Percentiles rank a stretch among this genome's conserved stretches.
Evolutionary conservation across 2,888 invertebrate genomes (phyloP).

Genomic region (Tetragonula carbonaria): DNA sequence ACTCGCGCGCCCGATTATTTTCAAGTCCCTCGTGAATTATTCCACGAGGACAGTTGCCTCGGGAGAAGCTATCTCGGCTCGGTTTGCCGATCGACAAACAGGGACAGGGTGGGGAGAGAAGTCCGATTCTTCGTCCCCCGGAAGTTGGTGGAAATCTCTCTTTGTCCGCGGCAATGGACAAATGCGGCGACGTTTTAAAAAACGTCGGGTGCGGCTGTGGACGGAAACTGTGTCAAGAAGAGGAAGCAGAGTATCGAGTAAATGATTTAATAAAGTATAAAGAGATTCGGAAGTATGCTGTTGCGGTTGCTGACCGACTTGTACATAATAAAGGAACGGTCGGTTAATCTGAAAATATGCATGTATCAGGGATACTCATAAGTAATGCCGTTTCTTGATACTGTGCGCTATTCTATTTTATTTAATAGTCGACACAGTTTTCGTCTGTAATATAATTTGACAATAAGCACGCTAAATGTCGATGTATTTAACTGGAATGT

Average conservation of each 20-base stretch:
- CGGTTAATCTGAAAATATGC: too few relatives aligned
- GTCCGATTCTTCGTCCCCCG: background rate
- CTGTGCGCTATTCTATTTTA: too few relatives aligned
- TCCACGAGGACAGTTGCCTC: background rate
- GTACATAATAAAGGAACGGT: too few relatives aligned
- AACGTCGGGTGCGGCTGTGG: background rate
- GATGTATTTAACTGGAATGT: too few relatives aligned
- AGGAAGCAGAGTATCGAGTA: background rate
- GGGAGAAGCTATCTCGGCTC: background rate
- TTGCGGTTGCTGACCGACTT: too few relatives aligned
- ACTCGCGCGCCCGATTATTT: constrained; percentile 6
- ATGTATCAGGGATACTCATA: too few relatives aligned
- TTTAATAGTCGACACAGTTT: too few relatives aligned
- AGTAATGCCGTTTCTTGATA: too few relatives aligned
- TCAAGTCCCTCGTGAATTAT: constrained; percentile 9
- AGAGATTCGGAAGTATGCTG: background rate
- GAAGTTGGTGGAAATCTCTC: background rate
- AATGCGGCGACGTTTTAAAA: background rate
- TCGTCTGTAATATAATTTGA: too few relatives aligned
- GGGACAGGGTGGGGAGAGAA: background rate
- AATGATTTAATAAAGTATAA: background rate
- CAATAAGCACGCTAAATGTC: too few relatives aligned
- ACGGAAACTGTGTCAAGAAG: background rate
- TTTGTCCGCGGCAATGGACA: background rate
- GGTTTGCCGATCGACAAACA: background rate